phyloP scores from a whole-genome alignment of 2,797 vertebrate genomes.

The Notolepis coatsorum region DNA sequence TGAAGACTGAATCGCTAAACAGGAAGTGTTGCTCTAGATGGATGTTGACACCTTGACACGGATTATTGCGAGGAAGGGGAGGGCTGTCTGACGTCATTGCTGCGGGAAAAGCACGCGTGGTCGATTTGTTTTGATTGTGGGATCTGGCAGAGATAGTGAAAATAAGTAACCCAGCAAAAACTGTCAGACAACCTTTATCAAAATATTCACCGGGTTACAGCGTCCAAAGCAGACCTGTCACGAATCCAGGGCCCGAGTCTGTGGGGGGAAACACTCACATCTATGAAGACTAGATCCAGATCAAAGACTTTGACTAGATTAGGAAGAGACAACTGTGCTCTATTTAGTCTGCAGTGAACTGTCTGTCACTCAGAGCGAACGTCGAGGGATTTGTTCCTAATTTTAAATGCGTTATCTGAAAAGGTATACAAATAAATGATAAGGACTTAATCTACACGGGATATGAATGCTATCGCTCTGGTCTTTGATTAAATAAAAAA shows the following conservation, averaged over 20 bases:
- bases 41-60: too few relatives aligned
- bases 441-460: too few relatives aligned
- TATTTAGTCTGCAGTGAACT: slow-evolving; percentile 6
- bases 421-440: too few relatives aligned
- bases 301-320: background rate
- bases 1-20: too few relatives aligned
- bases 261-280: slow-evolving; percentile 24
- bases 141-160: slow-evolving; percentile 31
- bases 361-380: background rate
- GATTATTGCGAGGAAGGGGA: slow-evolving; percentile 41
- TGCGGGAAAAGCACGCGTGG: slow-evolving; percentile 85
- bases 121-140: slow-evolving; percentile 84
- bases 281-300: slow-evolving; percentile 7
- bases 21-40: too few relatives aligned
- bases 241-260: too few relatives aligned
- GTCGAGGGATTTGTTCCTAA: background rate
- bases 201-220: background rate
- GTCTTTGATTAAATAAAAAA: background rate
- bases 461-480: background rate
- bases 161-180: background rate
- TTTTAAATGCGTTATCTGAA: background rate
- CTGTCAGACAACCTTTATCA: background rate
- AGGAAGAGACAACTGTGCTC: slow-evolving; percentile 17
- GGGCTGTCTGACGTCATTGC: slow-evolving; percentile 77
- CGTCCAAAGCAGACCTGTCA: slow-evolving; percentile 24